Evolutionary conservation across 2,888 invertebrate genomes (phyloP), one percentile per base, ranked within the genome.

Genomic region (Macrophya alboannulata): DNA sequence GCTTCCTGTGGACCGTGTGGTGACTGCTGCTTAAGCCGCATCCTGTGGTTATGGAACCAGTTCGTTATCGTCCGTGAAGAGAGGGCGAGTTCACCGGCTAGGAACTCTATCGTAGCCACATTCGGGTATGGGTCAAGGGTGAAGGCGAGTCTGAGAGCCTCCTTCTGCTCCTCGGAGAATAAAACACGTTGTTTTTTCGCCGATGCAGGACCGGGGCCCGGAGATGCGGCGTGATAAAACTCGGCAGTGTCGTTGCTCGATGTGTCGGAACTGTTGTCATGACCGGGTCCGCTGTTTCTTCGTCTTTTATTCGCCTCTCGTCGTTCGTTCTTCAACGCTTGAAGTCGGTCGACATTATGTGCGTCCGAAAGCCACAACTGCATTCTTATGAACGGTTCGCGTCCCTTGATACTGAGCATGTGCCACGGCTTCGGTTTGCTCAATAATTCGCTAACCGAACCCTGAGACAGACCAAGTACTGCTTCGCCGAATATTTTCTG

Each of bases 21-120:
- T 84, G 96, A 96, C 92, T 98, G 97, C 92, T 98, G 98, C 94
- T 99, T 99, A 92, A 99, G 96, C 87, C 99, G 96, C 98, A 99
- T 99, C 90, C 99, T 96, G 93, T 99, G 99, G 94, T 99, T 99
- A 95, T 99, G 99, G 95, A 99, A 99, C 99, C 99, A 99, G 94
- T 99, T 99, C 87, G 99, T 99, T 91, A 99, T 99, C 84, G 99
- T 99, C 89, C 99, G 96, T 82, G 99, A 97, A 8, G 98, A 98
- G 65, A 99, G 95, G 10, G 97, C 97, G 85, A 99, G 95, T 94
- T 99, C 99, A 48, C 96, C 96, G 48, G 99, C 99, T 86, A 99
- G 95, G 92, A 98, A 98, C 93, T 99, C 99, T 88, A 99, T 99
- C 86, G 99, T 98, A 40, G 98, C 97, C 91, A 99, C 97, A 93